Percentiles rank a stretch among this genome's conserved stretches.
Evolutionary conservation across 2,888 invertebrate genomes (phyloP).

Genomic region (Heliconius cydno): DNA sequence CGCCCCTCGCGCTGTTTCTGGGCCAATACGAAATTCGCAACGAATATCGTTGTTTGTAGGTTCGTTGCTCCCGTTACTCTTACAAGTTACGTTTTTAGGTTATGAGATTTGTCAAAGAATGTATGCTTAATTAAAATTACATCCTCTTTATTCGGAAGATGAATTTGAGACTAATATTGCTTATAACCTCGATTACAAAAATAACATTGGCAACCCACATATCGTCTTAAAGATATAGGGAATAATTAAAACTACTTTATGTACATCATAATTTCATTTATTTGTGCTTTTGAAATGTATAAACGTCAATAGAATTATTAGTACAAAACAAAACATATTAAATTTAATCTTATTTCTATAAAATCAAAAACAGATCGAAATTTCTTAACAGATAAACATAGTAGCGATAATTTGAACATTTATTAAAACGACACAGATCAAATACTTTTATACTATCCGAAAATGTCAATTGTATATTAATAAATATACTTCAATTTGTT

Average conservation of each 20-base stretch:
- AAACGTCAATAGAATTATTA: neutral
- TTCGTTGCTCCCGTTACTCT: constrained; percentile 66
- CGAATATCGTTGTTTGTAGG: constrained; percentile 55
- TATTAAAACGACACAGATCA: neutral
- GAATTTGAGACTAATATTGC: constrained; percentile 1
- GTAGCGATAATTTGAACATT: neutral
- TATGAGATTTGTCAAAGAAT: constrained; percentile 20
- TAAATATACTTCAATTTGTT: neutral
- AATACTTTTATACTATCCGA: neutral
- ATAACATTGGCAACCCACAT: neutral
- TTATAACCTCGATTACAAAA: constrained; percentile 5
- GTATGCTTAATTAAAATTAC: constrained; percentile 4
- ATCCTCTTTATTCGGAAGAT: neutral
- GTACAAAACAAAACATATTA: neutral
- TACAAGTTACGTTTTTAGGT: constrained; percentile 38
- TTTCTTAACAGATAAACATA: constrained; percentile 1
- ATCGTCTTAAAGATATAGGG: neutral
- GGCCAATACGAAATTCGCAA: constrained; percentile 69
- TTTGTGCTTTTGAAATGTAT: constrained; percentile 3
- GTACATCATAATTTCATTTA: constrained; percentile 9
- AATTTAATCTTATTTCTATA: neutral
- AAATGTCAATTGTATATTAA: neutral
- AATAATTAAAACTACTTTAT: constrained; percentile 2
- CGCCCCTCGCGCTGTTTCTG: constrained; percentile 72
- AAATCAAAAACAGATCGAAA: constrained; percentile 13